phyloP scores from a whole-genome alignment of 2,797 vertebrate genomes.

The Apodemus agrarius region DNA sequence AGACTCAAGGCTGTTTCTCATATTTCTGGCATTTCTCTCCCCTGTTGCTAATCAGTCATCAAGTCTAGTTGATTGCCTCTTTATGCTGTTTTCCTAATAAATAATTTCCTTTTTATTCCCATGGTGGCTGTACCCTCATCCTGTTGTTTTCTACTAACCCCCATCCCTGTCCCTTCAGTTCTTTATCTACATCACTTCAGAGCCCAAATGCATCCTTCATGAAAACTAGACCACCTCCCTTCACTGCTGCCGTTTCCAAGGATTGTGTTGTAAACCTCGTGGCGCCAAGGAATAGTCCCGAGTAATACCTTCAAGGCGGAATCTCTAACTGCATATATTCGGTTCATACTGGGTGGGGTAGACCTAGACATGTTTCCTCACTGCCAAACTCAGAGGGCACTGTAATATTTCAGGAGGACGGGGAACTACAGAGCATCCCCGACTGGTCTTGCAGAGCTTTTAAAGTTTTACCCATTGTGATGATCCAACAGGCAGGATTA shows the following conservation, averaged over 20 bases:
- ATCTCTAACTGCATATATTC: constrained; percentile 17
- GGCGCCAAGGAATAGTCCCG: constrained; percentile 23
- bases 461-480: constrained; percentile 69
- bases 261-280: constrained; percentile 56
- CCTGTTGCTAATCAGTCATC: constrained; percentile 69
- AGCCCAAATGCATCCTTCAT: neutral
- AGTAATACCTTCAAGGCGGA: constrained; percentile 61
- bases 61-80: constrained; percentile 59
- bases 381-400: neutral
- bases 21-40: constrained; percentile 68
- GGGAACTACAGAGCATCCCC: neutral
- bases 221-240: neutral
- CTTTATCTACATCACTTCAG: neutral
- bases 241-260: neutral
- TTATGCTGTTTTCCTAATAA: constrained; percentile 62
- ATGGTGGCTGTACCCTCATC: neutral
- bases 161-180: neutral
- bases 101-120: constrained; percentile 58
- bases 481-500: constrained; percentile 60
- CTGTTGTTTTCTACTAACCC: neutral
- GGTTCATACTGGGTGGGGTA: constrained; percentile 30
- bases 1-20: constrained; percentile 53
- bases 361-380: neutral
- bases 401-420: constrained; percentile 24
- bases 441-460: constrained; percentile 14